These are phyloP conservation scores for human (Homo sapiens) DNA, from an alignment of 2,113 vertebrate genomes.

Conservation along the genomic window DNA sequence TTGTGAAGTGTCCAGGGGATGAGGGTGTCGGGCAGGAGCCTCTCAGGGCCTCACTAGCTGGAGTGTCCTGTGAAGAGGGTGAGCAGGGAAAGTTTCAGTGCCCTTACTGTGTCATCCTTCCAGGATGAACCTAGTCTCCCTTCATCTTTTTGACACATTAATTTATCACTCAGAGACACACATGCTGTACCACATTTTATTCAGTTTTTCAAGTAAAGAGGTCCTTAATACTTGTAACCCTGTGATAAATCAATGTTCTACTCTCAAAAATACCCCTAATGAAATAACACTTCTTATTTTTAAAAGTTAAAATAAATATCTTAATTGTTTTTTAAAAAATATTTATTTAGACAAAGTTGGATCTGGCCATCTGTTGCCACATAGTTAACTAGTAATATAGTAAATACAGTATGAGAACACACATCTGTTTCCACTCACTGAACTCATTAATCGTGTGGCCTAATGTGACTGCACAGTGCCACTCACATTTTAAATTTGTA, in stretches of 20 bases:
- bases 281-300: constrained; percentile 6
- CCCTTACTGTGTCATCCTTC: not conserved
- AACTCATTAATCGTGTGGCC: constrained; percentile 48
- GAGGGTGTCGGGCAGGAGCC: not conserved
- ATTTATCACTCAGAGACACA: not conserved
- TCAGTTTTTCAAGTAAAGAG: not conserved
- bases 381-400: constrained; percentile 49
- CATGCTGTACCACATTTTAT: not conserved
- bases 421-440: constrained; percentile 58
- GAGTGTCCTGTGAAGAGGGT: not conserved
- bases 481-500: constrained; percentile 31
- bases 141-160: not conserved
- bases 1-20: not conserved
- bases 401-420: constrained; percentile 64
- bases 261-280: not conserved
- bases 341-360: constrained; percentile 47
- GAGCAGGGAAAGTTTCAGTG: not conserved
- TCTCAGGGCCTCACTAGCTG: not conserved
- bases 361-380: constrained; percentile 58
- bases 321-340: constrained; percentile 12
- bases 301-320: constrained; percentile 51
- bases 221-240: not conserved
- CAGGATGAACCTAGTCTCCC: not conserved
- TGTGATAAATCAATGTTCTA: not conserved
- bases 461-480: not conserved